Evolutionary conservation across 2,113 vertebrate genomes (phyloP), one percentile per base, ranked within the genome.

Genomic region (Herpetotheres cachinnans): DNA sequence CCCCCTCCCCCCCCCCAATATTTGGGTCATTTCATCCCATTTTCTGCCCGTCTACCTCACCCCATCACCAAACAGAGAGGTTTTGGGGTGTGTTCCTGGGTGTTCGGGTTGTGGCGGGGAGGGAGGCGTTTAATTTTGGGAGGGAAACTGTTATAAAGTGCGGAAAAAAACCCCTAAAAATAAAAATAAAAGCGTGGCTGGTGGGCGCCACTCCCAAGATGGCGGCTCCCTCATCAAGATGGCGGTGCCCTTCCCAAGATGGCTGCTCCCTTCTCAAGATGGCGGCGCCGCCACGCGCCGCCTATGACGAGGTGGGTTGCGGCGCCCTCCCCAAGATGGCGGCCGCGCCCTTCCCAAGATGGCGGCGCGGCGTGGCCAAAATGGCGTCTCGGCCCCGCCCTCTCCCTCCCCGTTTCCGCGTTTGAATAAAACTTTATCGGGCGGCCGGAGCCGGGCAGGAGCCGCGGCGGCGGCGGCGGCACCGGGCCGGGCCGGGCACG

Each of bases 361-460:
- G 87, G 87, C 79, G 61, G 2, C 87, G 46, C 61, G 54, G 21
- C 22, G 52, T 34, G 7, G 18, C 5, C 87, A 89, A 89, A 26
- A 89, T 89, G 87, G 87, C 87, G 70, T 1, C 87, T 3, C 20
- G 52, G 78, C 87, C 22, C 78, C 87, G 87, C 87, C 87, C 61
- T 50, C 61, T 73, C 87, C 87, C 78, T 67, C 69, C 69, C 78
- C 69, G 69, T 82, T 89, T 89, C 87, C 87, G 87, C 87, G 87
- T 82, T 89, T 89, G 87, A 89, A 89, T 89, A 74, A 82, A 89
- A 89, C 78, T 89, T 89, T 82, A 54, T 42, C 78, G 79, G 87
- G 87, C 52, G 62, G 62, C 46, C 70, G 61, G 70, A 66, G 52
- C 87, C 19, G 58, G 77, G 77, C 67, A 49, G 59, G 71, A 80